Conservation (phyloP, 2,888 invertebrate genomes). For the Lepeophtheirus nordmannii region DNA sequence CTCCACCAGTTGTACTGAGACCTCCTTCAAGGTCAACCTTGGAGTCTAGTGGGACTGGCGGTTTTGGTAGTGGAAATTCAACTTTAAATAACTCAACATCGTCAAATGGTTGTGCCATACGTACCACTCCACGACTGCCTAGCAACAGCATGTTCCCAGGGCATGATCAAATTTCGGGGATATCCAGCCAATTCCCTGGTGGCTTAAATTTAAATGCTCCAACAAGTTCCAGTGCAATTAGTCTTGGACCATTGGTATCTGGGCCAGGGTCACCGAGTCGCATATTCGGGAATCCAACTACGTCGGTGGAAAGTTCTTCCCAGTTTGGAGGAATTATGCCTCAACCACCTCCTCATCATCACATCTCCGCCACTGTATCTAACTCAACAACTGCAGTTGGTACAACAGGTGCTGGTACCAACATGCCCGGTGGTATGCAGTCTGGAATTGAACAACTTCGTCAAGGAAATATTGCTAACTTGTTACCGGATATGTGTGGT, state of each 20-base stretch:
- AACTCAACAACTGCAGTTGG: not conserved
- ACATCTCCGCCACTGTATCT: not conserved
- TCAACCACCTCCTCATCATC: not conserved
- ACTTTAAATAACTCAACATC: not conserved
- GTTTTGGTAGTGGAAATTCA: not conserved
- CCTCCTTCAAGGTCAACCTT: slow-evolving; percentile 45
- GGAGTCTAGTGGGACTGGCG: slow-evolving; percentile 16
- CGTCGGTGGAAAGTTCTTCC: not conserved
- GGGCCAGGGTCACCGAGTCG: slow-evolving; percentile 23
- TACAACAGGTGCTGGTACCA: not conserved
- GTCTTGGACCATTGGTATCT: not conserved
- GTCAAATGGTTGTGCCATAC: not conserved
- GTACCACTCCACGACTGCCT: slow-evolving; percentile 1
- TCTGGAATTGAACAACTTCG: slow-evolving; percentile 12
- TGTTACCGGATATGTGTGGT: slow-evolving; percentile 9
- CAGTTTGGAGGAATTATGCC: not conserved
- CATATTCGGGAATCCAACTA: slow-evolving; percentile 7
- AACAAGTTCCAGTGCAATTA: not conserved
- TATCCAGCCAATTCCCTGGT: slow-evolving; percentile 2
- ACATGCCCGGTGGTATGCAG: not conserved
- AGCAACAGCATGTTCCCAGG: not conserved
- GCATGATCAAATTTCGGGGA: not conserved
- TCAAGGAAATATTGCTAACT: slow-evolving; percentile 17
- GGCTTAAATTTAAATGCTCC: slow-evolving; percentile 1
- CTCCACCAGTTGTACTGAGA: slow-evolving; percentile 53